Evolutionary conservation across 2,888 invertebrate genomes (phyloP).

Genomic region (Agrenia bidenticulata): DNA sequence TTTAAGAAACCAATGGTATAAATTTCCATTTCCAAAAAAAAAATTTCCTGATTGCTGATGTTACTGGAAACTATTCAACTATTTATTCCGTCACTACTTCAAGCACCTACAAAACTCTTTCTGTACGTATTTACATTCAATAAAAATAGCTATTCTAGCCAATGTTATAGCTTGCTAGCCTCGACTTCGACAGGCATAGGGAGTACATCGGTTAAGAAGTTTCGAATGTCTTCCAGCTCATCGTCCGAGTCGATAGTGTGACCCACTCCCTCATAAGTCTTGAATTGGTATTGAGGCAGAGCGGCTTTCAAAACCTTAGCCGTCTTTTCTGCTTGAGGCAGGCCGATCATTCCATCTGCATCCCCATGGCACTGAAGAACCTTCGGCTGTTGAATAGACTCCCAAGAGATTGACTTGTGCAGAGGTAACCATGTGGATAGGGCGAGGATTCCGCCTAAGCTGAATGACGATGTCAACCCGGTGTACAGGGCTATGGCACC

Average conservation of each 20-base stretch:
- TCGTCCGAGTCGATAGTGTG: conserved; percentile 80
- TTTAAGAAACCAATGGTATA: too few species aligned
- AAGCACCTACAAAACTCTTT: too few species aligned
- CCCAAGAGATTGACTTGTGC: conserved; percentile 74
- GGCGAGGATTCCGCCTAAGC: conserved; percentile 83
- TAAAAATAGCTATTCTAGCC: too few species aligned
- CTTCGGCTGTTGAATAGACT: conserved; percentile 26
- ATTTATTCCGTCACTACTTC: too few species aligned
- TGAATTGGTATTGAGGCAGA: conserved; percentile 77
- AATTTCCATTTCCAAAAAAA: too few species aligned
- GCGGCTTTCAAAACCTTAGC: conserved; percentile 79
- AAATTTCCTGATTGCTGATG: too few species aligned
- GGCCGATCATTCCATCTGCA: conserved; percentile 89
- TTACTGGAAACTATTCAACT: too few species aligned
- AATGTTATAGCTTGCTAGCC: too few species aligned
- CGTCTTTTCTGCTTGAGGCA: conserved; percentile 91
- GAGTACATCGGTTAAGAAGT: conserved; percentile 36
- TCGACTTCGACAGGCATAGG: conserved; percentile 4
- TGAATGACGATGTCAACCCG: conserved; percentile 77
- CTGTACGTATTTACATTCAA: too few species aligned
- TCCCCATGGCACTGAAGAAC: conserved; percentile 71
- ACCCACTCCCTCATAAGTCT: conserved; percentile 78
- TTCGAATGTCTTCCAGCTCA: conserved; percentile 56
- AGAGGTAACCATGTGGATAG: conserved; percentile 93
- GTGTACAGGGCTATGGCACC: conserved; percentile 95